Evolutionary conservation across 2,113 vertebrate genomes (phyloP).

Genomic region (Hypanus sabinus): DNA sequence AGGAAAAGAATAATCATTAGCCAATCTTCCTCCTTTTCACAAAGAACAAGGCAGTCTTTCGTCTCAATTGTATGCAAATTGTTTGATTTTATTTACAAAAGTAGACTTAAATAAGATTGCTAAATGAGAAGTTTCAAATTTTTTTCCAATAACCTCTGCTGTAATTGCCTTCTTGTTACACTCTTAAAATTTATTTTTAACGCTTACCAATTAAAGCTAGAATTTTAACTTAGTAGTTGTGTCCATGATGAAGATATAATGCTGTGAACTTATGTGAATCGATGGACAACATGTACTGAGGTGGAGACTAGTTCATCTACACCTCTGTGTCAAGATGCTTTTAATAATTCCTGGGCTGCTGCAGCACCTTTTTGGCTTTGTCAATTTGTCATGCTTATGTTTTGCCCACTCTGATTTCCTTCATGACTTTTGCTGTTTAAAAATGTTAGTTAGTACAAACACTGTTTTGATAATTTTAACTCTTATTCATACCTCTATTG

Average conservation of each 20-base stretch:
- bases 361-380: background rate
- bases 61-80: too few relatives aligned
- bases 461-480: background rate
- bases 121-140: background rate
- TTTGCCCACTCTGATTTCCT: background rate
- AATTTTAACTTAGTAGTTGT: background rate
- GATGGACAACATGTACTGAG: background rate
- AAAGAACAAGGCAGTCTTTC: background rate
- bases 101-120: background rate
- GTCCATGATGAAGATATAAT: background rate
- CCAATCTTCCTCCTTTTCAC: background rate
- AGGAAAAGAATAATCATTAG: background rate
- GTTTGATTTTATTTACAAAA: too few relatives aligned
- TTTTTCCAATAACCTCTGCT: background rate
- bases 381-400: background rate
- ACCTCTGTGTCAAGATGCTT: background rate
- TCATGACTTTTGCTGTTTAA: background rate
- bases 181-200: background rate
- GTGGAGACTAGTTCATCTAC: background rate
- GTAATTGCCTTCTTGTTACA: background rate
- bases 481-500: background rate
- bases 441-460: background rate
- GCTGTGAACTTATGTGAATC: background rate
- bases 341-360: background rate
- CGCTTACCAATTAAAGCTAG: background rate